Evolutionary conservation across 2,888 invertebrate species (phyloP).

Genomic region (Bruchidius siliquastri): DNA sequence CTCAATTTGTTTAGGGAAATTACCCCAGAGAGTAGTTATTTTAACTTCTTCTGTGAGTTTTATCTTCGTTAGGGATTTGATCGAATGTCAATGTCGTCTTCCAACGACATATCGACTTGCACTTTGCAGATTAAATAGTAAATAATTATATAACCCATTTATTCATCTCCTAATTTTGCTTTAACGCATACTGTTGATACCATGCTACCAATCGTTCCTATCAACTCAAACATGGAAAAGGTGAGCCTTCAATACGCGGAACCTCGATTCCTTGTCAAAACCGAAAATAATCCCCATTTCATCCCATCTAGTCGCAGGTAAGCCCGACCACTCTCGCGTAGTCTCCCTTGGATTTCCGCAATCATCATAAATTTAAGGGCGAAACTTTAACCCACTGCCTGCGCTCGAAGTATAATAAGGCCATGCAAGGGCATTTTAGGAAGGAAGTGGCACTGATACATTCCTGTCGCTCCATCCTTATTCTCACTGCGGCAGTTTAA

Average conservation of each 20-base stretch:
- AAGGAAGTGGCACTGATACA: neutral
- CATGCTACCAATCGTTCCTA: neutral
- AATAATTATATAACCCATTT: too few species aligned
- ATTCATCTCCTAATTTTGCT: too few species aligned
- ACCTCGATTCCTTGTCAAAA: neutral
- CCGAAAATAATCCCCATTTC: neutral
- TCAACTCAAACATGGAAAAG: neutral
- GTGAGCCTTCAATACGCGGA: neutral
- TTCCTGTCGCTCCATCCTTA: neutral
- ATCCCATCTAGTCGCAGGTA: neutral
- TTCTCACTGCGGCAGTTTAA: neutral
- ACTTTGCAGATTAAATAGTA: too few species aligned
- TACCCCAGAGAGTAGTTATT: too few species aligned
- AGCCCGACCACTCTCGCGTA: neutral
- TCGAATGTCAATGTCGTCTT: too few species aligned
- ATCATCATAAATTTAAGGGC: neutral
- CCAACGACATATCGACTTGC: too few species aligned
- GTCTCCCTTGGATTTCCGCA: neutral
- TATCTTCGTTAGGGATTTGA: too few species aligned
- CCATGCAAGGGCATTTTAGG: neutral
- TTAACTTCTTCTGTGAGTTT: too few species aligned
- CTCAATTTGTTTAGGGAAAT: too few species aligned
- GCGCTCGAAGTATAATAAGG: neutral
- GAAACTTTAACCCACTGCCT: neutral
- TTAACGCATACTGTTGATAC: too few species aligned